Conservation (phyloP, 2,888 invertebrate genomes). For the Agonum fuliginosum region DNA sequence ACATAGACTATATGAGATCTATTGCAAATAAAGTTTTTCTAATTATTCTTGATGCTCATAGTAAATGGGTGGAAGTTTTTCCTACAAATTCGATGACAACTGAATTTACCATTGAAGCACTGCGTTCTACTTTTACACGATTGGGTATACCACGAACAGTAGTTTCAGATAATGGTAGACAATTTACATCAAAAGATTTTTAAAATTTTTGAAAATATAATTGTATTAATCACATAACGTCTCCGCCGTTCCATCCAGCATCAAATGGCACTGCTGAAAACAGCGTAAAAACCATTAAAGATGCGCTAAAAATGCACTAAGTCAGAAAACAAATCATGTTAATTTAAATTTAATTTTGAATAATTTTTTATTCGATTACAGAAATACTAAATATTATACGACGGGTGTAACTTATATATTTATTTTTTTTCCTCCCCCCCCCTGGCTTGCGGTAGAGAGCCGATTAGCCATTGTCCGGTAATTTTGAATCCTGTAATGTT, state of each 20-base stretch:
- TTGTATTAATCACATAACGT: no score
- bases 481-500: no score
- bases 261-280: no score
- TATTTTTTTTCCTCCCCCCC: no score
- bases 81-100: background rate
- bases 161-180: conserved; percentile 21
- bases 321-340: background rate
- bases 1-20: background rate
- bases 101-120: background rate
- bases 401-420: no score
- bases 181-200: background rate
- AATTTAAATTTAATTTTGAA: background rate
- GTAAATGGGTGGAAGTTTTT: conserved; percentile 18
- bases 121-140: background rate
- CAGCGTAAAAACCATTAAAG: conserved; percentile 22
- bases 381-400: conserved; percentile 24
- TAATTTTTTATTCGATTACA: conserved; percentile 19
- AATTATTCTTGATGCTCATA: no score
- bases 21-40: background rate
- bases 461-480: no score
- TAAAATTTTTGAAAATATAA: background rate
- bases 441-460: no score
- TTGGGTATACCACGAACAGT: background rate
- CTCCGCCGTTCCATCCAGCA: no score
- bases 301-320: conserved; percentile 3